Percentiles rank a stretch among this genome's conserved stretches.
Conservation (phyloP, 2,888 invertebrate species). For the Ecdyonurus torrentis region DNA sequence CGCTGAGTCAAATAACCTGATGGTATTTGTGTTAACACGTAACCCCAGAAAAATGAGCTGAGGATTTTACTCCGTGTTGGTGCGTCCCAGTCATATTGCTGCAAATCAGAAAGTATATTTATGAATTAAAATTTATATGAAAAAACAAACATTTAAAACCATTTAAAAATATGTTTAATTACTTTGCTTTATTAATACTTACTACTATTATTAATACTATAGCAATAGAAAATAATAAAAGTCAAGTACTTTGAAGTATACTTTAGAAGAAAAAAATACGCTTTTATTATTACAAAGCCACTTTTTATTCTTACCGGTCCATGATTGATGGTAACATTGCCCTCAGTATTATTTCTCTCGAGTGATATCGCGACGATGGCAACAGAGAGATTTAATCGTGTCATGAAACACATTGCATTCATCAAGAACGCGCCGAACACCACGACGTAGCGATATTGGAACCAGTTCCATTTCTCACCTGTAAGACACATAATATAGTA, state of each 20-base stretch:
- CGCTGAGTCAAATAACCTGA: constrained; percentile 13
- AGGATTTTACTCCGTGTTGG: constrained; percentile 37
- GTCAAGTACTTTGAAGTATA: too few relatives aligned
- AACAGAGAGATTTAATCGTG: neutral
- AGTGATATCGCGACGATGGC: neutral
- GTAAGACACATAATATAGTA: neutral
- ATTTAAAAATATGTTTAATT: too few relatives aligned
- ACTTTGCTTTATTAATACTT: too few relatives aligned
- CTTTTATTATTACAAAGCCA: too few relatives aligned
- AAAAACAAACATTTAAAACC: too few relatives aligned
- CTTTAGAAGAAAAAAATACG: too few relatives aligned
- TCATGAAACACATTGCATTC: neutral
- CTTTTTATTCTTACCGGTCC: neutral
- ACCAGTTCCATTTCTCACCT: neutral
- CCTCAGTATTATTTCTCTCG: too few relatives aligned
- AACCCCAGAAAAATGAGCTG: constrained; percentile 63
- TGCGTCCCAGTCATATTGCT: constrained; percentile 35
- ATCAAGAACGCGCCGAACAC: neutral
- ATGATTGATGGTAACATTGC: too few relatives aligned
- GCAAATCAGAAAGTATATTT: too few relatives aligned
- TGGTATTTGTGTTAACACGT: constrained; percentile 29
- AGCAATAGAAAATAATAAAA: too few relatives aligned
- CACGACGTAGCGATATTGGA: neutral
- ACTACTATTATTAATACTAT: too few relatives aligned
- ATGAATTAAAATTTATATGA: too few relatives aligned